Evolutionary conservation across 2,888 invertebrate species (phyloP).

Genomic region (Abrostola tripartita): DNA sequence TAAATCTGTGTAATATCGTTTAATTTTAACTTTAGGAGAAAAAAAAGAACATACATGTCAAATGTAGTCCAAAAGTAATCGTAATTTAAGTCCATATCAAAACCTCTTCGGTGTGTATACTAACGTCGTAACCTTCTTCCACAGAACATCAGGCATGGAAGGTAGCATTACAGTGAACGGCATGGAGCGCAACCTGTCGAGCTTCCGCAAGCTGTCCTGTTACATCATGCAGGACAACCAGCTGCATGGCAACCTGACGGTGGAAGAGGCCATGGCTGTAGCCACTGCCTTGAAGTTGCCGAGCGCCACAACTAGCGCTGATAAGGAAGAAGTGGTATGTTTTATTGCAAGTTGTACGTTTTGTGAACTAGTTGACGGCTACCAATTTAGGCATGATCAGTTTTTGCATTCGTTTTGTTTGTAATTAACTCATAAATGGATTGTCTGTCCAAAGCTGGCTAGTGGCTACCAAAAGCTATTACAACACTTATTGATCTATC

Average conservation of each 20-base stretch:
- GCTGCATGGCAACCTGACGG: constrained; percentile 96
- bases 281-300: constrained; percentile 97
- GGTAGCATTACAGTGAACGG: constrained; percentile 96
- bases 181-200: constrained; percentile 93
- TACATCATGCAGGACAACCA: constrained; percentile 99
- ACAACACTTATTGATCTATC: too few relatives aligned
- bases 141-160: constrained; percentile 93
- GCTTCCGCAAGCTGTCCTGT: constrained; percentile 97
- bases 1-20: too few relatives aligned
- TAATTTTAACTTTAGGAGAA: too few relatives aligned
- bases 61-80: too few relatives aligned
- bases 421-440: too few relatives aligned
- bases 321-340: constrained; percentile 95
- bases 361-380: too few relatives aligned
- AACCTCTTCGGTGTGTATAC: neutral
- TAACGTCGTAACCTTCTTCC: constrained; percentile 43
- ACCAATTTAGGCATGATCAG: too few relatives aligned
- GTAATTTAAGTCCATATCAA: too few relatives aligned
- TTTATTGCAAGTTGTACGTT: neutral
- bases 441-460: too few relatives aligned
- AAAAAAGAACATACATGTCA: too few relatives aligned
- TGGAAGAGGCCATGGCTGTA: constrained; percentile 97
- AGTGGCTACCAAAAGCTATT: too few relatives aligned
- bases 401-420: too few relatives aligned
- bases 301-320: constrained; percentile 89